A percentile compares a stretch with the other conserved stretches of the same genome.
These are phyloP conservation scores for Oryzias melastigma DNA, from an alignment of 2,113 vertebrate genomes.

Conservation along the genomic window DNA sequence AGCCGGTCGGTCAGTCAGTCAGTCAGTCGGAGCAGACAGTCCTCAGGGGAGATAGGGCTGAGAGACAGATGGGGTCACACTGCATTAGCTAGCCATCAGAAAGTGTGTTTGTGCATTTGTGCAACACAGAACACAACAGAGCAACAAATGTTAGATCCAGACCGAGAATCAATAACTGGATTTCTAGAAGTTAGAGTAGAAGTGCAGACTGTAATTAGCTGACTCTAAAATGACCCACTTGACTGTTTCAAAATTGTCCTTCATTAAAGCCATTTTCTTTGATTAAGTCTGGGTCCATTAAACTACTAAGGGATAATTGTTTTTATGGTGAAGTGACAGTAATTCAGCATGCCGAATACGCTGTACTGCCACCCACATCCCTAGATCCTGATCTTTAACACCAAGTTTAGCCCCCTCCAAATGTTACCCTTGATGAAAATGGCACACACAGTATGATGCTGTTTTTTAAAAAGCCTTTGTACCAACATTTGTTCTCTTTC, in stretches of 20 bases:
- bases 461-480: too few species aligned
- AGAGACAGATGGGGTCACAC: conserved; percentile 59
- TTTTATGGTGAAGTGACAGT: conserved; percentile 5
- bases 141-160: neutral
- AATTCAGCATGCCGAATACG: neutral
- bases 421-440: neutral
- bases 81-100: conserved; percentile 45
- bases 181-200: neutral
- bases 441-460: too few species aligned
- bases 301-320: neutral
- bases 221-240: conserved; percentile 12
- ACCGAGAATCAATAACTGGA: neutral
- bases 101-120: conserved; percentile 31
- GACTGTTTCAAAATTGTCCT: neutral
- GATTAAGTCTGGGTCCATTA: conserved; percentile 6
- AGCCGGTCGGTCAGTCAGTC: neutral
- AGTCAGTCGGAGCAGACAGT: conserved; percentile 31
- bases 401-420: neutral
- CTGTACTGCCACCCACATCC: neutral
- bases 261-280: neutral
- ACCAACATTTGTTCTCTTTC: too few species aligned
- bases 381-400: neutral
- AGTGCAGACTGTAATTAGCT: neutral
- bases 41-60: conserved; percentile 43
- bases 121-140: conserved; percentile 13